Percentiles rank a stretch among this genome's conserved stretches.
Conservation (phyloP, 2,888 invertebrate species). For the Troides helena region DNA sequence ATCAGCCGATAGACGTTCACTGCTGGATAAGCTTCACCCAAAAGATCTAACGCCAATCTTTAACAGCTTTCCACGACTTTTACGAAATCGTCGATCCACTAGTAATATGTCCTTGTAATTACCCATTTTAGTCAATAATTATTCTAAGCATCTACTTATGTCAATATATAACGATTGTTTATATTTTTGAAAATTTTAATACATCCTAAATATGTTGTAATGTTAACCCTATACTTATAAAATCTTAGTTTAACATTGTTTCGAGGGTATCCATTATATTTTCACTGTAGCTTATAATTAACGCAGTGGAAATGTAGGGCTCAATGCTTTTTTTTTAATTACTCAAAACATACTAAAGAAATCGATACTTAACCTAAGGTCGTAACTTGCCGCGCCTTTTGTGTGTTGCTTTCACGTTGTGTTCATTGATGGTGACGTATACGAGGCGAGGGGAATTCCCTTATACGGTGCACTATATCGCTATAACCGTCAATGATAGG, state of each 20-base stretch:
- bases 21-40: too few relatives aligned
- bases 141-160: too few relatives aligned
- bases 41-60: too few relatives aligned
- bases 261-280: neutral
- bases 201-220: too few relatives aligned
- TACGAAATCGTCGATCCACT: too few relatives aligned
- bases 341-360: conserved; percentile 7
- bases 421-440: conserved; percentile 21
- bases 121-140: too few relatives aligned
- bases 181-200: too few relatives aligned
- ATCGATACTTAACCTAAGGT: conserved; percentile 15
- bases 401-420: conserved; percentile 5
- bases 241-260: neutral
- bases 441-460: conserved; percentile 17
- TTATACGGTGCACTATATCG: neutral
- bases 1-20: too few relatives aligned
- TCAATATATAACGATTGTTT: too few relatives aligned
- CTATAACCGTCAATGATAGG: neutral
- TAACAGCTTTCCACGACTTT: too few relatives aligned
- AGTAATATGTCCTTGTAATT: too few relatives aligned
- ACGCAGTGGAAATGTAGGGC: neutral
- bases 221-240: neutral
- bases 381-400: conserved; percentile 11
- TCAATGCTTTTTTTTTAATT: conserved; percentile 3
- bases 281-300: conserved; percentile 2